Evolutionary conservation across 2,113 vertebrate genomes (phyloP), one percentile per base, ranked within the genome.

Genomic region (Sapayoa aenigma): DNA sequence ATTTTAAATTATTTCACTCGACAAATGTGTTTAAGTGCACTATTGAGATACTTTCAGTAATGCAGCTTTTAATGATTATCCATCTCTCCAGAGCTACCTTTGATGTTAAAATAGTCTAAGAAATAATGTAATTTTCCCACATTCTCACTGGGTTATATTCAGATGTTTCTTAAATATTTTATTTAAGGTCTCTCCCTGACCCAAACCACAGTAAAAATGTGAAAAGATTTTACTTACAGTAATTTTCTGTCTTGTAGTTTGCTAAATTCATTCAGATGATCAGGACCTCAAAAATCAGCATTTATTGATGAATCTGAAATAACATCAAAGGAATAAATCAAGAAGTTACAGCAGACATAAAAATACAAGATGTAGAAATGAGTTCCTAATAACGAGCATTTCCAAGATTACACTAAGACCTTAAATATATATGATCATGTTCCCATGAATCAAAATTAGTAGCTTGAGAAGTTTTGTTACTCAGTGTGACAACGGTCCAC

Each of bases 161-260:
- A 97, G 86, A 96, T 89, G 42, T 96, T 97, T 95, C 96, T 97
- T 98, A 97, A 98, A 98, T 98, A 98, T 98, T 98, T 98, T 95
- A 98, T 98, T 96, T 96, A 90, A 95, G 96, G 96, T 98, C 94
- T 97, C 59, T 97, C 50, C 63, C 84, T 97, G 97, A 98, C 96
- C 95, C 55, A 55, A 86, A 87, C 84, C 55, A 91, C 90, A 95
- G 96, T 79, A 97, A 96, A 97, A 97, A 91, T 97, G 86, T 96
- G 94, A 97, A 93, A 96, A 97, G 65, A 89, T 91, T 97, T 97
- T 95, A 97, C 95, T 97, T 96, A 94, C 41, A 95, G 91, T 93
- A 95, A 97, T 97, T 97, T 97, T 82, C 82, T 96, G 73, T 85
- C 95, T 89, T 96, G 71, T 89, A 97, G 92, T 95, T 97, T 94